phyloP scores from a whole-genome alignment of 2,888 invertebrate species.

The Chymomyza caudatula region DNA sequence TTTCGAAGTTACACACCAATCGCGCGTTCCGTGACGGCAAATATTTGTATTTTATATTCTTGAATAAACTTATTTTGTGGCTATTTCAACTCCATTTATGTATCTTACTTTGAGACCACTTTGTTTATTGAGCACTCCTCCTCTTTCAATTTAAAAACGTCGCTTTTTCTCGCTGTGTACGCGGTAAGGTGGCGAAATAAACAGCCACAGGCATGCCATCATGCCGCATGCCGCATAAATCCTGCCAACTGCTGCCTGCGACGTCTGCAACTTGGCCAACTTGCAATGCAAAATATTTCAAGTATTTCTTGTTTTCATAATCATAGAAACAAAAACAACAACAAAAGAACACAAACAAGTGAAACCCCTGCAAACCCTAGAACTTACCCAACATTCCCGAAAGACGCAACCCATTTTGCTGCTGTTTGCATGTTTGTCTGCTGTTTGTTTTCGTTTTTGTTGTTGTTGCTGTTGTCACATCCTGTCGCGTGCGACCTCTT shows the following conservation, averaged over 20 bases:
- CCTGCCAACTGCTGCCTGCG: not conserved
- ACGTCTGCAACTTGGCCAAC: not conserved
- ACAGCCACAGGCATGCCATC: slow-evolving; percentile 11
- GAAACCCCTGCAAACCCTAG: not conserved
- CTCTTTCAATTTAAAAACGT: no score
- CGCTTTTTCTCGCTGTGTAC: no score
- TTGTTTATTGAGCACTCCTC: no score
- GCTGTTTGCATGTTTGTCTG: slow-evolving; percentile 35
- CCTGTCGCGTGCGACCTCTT: slow-evolving; percentile 6
- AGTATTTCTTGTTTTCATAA: slow-evolving; percentile 39
- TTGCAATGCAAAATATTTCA: slow-evolving; percentile 39
- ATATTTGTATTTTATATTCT: no score
- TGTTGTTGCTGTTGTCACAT: slow-evolving; percentile 13
- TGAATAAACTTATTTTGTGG: no score
- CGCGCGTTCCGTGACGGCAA: no score
- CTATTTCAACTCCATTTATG: no score
- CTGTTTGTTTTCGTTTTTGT: slow-evolving; percentile 7
- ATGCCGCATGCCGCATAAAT: slow-evolving; percentile 25
- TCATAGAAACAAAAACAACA: not conserved
- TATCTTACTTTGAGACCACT: no score
- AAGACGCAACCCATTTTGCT: not conserved
- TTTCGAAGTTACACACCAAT: no score
- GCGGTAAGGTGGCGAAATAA: not conserved
- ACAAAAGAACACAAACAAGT: not conserved
- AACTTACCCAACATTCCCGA: slow-evolving; percentile 11